phyloP scores from a whole-genome alignment of 2,797 vertebrate genomes.

The Gephyroberyx darwinii region DNA sequence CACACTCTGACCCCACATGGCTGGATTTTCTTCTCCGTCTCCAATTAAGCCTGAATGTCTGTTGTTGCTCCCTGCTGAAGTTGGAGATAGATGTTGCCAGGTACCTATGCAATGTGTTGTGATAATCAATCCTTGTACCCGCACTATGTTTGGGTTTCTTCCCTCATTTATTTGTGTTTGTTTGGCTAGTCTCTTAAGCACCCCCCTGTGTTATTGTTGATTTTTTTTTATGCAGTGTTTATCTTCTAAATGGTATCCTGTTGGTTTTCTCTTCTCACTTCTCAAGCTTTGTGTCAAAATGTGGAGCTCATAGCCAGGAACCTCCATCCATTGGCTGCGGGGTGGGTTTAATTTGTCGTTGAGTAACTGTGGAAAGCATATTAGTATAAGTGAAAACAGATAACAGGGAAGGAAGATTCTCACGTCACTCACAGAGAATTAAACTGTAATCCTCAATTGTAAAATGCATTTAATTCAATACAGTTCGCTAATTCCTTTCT shows the following conservation, averaged over 20 bases:
- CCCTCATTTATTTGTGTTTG: constrained; percentile 38
- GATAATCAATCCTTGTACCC: constrained; percentile 42
- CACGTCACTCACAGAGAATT: constrained; percentile 26
- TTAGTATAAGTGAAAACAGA: constrained; percentile 20
- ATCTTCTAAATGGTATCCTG: constrained; percentile 28
- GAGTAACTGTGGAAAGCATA: constrained; percentile 21
- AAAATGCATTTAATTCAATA: constrained; percentile 8
- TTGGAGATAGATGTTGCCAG: constrained; percentile 27
- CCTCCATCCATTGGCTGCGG: constrained; percentile 10
- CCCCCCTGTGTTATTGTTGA: constrained; percentile 8
- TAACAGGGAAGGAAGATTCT: constrained; percentile 12
- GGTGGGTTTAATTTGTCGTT: constrained; percentile 33
- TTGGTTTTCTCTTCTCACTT: constrained; percentile 9
- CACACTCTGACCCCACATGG: constrained; percentile 14
- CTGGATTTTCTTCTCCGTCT: constrained; percentile 32
- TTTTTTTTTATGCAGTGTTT: constrained; percentile 25
- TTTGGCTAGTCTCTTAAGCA: constrained; percentile 9
- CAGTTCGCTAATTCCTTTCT: constrained; percentile 7
- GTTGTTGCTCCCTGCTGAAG: constrained; percentile 12
- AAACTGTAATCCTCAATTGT: constrained; percentile 10
- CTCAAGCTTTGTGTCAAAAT: constrained; percentile 8
- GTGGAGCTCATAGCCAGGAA: constrained; percentile 29
- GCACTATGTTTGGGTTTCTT: constrained; percentile 18
- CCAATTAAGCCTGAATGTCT: constrained; percentile 46
- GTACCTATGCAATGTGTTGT: constrained; percentile 15